phyloP scores from a whole-genome alignment of 2,888 invertebrate genomes.

The Actias luna region DNA sequence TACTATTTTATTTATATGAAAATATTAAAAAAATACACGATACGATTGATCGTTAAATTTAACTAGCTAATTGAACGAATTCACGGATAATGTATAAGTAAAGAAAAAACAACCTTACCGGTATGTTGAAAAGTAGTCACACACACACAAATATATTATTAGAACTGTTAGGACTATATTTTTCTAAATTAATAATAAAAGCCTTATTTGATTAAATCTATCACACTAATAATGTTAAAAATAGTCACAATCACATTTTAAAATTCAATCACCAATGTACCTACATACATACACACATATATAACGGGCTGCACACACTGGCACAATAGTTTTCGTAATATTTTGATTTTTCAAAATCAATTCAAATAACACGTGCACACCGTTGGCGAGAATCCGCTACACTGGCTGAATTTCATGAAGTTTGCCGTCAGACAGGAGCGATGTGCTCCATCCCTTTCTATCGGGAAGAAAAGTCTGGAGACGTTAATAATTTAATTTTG shows the following conservation, averaged over 20 bases:
- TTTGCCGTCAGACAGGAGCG: conserved; percentile 32
- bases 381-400: conserved; percentile 34
- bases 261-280: conserved; percentile 15
- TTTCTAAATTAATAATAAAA: too few species aligned
- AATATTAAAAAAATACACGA: too few species aligned
- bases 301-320: conserved; percentile 25
- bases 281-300: conserved; percentile 19
- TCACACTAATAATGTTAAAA: not conserved
- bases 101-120: too few species aligned
- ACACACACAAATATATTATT: too few species aligned
- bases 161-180: too few species aligned
- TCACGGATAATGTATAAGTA: too few species aligned
- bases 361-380: conserved; percentile 32
- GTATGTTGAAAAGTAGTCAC: too few species aligned
- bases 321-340: conserved; percentile 41
- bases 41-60: too few species aligned
- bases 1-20: too few species aligned
- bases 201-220: not conserved
- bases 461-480: conserved; percentile 33
- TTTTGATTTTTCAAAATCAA: conserved; percentile 22
- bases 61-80: too few species aligned
- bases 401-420: conserved; percentile 41
- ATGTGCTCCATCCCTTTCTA: conserved; percentile 30
- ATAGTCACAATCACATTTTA: conserved; percentile 44
- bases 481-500: conserved; percentile 39